Percentiles rank a stretch among this genome's conserved stretches.
Evolutionary conservation across 2,888 invertebrate genomes (phyloP).

Genomic region (Mythimna pallens): DNA sequence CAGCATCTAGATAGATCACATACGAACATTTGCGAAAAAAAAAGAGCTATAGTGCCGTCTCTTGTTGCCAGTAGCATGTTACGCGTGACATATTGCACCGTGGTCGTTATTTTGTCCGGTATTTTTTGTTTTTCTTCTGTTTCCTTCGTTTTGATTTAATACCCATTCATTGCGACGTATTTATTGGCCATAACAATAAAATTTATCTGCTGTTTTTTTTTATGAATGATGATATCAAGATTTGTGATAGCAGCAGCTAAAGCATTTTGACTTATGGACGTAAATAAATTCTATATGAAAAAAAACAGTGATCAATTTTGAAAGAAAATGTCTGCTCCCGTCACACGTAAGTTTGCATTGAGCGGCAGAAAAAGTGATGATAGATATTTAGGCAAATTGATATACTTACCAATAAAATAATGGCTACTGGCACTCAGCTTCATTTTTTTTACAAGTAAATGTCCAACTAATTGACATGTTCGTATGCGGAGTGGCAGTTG

Average conservation of each 20-base stretch:
- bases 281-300: not conserved
- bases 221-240: not conserved
- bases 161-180: conserved; percentile 4
- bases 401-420: not conserved
- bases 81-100: conserved; percentile 21
- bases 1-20: not conserved
- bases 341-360: not conserved
- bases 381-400: not conserved
- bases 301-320: not conserved
- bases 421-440: not conserved
- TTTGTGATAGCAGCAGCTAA: not conserved
- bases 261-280: not conserved
- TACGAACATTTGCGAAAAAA: not conserved
- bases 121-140: conserved; percentile 23
- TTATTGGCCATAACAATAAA: conserved; percentile 26
- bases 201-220: not conserved
- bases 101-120: conserved; percentile 4
- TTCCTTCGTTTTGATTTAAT: conserved; percentile 41
- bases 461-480: conserved; percentile 10
- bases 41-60: not conserved
- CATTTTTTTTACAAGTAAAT: not conserved
- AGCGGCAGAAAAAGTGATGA: not conserved
- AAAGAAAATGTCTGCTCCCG: not conserved
- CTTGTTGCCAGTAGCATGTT: not conserved
- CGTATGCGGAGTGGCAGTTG: not conserved